These are phyloP conservation scores for Anarrhichthys ocellatus DNA, from an alignment of 2,113 vertebrate genomes.

Conservation along the genomic window DNA sequence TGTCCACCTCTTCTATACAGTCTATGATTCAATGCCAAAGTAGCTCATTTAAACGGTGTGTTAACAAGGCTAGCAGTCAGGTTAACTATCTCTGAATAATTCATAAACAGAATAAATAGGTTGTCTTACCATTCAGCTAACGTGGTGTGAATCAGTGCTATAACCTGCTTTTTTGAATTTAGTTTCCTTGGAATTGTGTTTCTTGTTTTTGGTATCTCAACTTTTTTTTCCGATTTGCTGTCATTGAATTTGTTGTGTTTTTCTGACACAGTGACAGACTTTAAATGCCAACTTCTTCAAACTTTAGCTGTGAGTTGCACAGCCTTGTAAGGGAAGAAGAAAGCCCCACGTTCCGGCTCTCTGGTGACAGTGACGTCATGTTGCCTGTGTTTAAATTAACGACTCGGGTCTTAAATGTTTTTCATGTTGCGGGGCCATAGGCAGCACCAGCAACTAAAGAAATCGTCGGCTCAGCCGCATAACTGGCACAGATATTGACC, in stretches of 20 bases:
- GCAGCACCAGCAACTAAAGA: not conserved
- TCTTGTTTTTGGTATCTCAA: not conserved
- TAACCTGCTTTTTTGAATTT: not conserved
- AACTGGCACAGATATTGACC: not conserved
- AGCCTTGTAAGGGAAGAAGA: not conserved
- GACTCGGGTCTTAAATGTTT: not conserved
- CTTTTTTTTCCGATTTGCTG: not conserved
- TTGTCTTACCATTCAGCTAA: not conserved
- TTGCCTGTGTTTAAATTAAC: slow-evolving; percentile 8
- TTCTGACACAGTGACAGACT: not conserved
- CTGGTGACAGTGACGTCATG: not conserved
- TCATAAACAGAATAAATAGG: not conserved
- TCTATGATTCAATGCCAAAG: not conserved
- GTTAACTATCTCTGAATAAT: not conserved
- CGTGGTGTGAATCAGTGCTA: not conserved
- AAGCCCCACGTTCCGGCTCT: not conserved
- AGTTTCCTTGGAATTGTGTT: not conserved
- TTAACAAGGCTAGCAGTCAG: not conserved
- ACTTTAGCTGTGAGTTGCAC: not conserved
- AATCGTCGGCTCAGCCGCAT: not conserved
- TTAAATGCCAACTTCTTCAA: not conserved
- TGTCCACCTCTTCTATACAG: not conserved
- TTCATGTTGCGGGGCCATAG: not conserved
- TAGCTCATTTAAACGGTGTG: not conserved
- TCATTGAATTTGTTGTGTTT: not conserved